Evolutionary conservation across 2,113 vertebrate species (phyloP).

Genomic region (Calypte anna): DNA sequence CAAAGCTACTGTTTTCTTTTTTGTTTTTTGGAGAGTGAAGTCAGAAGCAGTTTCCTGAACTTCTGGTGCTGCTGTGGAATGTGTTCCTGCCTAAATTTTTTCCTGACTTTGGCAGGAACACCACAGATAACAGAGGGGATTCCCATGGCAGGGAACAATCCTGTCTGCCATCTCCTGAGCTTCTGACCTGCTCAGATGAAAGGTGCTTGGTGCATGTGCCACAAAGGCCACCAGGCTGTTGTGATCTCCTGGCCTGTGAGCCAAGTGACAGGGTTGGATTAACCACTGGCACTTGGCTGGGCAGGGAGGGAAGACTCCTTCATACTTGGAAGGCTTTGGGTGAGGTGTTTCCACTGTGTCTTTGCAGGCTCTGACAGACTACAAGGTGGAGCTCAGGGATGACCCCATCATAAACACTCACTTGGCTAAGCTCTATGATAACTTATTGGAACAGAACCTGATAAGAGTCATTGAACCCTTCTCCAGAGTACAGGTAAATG

Average conservation of each 20-base stretch:
- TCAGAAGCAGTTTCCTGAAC: background rate
- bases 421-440: conserved; percentile 95
- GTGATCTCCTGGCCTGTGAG: background rate
- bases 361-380: conserved; percentile 93
- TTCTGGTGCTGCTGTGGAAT: background rate
- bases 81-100: background rate
- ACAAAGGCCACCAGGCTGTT: background rate
- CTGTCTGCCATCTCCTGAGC: background rate
- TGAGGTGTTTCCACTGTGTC: background rate
- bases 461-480: conserved; percentile 98
- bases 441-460: conserved; percentile 97
- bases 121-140: background rate
- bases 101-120: background rate
- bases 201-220: background rate
- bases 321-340: background rate
- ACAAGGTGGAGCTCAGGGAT: conserved; percentile 93
- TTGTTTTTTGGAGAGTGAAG: background rate
- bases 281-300: background rate
- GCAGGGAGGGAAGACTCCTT: background rate
- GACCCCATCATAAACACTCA: conserved; percentile 98
- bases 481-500: conserved; percentile 94
- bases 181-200: background rate
- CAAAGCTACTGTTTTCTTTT: background rate
- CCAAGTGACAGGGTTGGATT: background rate
- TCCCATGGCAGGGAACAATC: background rate